Evolutionary conservation across 2,888 invertebrate genomes (phyloP).

Genomic region (Automeris io): DNA sequence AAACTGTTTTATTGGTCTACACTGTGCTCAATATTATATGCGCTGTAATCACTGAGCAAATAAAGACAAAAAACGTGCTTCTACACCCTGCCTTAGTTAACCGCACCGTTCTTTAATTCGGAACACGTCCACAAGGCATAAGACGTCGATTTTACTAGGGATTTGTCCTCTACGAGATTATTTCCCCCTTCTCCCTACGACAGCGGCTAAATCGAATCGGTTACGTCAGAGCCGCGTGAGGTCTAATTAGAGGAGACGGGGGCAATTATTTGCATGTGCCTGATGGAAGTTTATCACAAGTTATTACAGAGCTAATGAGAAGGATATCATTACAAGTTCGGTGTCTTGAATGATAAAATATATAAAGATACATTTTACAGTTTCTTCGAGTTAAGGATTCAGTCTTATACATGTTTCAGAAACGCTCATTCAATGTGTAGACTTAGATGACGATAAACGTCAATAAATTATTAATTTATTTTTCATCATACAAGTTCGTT

Average conservation of each 20-base stretch:
- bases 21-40: not conserved
- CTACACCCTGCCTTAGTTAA: conserved; percentile 10
- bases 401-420: no score
- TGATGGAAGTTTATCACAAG: not conserved
- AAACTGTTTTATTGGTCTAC: not conserved
- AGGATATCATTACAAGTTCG: not conserved
- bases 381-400: no score
- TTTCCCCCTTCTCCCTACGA: conserved; percentile 23
- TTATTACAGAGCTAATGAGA: not conserved
- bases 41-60: not conserved
- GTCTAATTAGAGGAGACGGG: not conserved
- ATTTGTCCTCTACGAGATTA: conserved; percentile 52
- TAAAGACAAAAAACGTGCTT: not conserved
- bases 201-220: conserved; percentile 48
- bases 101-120: conserved; percentile 48
- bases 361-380: no score
- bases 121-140: conserved; percentile 58
- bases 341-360: no score
- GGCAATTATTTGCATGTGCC: not conserved
- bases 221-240: conserved; percentile 23
- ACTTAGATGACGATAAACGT: no score
- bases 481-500: no score
- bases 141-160: conserved; percentile 67
- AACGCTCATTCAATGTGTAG: no score
- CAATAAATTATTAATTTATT: no score